Base-by-base conservation (phyloP, 2,113 vertebrate genomes). In the Tichodroma muraria region DNA sequence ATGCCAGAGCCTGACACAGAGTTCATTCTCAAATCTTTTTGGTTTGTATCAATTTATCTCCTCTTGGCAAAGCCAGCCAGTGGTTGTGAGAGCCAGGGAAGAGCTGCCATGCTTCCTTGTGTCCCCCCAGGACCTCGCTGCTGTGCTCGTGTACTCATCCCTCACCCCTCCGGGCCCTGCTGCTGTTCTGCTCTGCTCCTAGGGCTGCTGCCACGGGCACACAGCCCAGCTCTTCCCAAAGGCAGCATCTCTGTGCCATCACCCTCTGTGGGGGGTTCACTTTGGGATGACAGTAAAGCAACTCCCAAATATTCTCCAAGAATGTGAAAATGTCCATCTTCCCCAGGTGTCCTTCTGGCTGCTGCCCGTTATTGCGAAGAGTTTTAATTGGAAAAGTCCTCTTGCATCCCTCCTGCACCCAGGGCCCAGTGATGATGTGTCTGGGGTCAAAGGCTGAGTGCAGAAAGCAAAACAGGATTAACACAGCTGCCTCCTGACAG, bases 101-200 rank as follows among this genome's bases (percentile, higher is more conserved):
- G 25, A 40, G 8, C 35, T 40, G 28, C 63, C 68, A 4, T 31
- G 42, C 31, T 22, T 38, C 25, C 56, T 6, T 3, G n/a, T 40
- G 78, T 60, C n/a, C 76, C 65, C 35, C 11, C 6, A 4, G 49
- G 23, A 24, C 6, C 21, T 15, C 3, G 14, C 37, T 49, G 71
- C 40, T 1, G 2, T 21, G 28, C 18, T 1, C 3, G 0, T 6
- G 4, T 2, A 13, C 45, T 35, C 6, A 0, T 13, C 56, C 47
- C 49, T 7, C 38, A 22, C 13, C 42, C 27, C 56, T 57, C 4
- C 40, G 3, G 60, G 19, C 8, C 24, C 72, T 40, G 65, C 73
- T 42, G 64, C 16, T 15, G 64, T 4, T 19, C 19, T 16, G 33
- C 70, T 10, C 38, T 42, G 47, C 21, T 15, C 3, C 72, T n/a